phyloP scores from a whole-genome alignment of 2,113 vertebrate species.

The Coregonus clupeaformis region DNA sequence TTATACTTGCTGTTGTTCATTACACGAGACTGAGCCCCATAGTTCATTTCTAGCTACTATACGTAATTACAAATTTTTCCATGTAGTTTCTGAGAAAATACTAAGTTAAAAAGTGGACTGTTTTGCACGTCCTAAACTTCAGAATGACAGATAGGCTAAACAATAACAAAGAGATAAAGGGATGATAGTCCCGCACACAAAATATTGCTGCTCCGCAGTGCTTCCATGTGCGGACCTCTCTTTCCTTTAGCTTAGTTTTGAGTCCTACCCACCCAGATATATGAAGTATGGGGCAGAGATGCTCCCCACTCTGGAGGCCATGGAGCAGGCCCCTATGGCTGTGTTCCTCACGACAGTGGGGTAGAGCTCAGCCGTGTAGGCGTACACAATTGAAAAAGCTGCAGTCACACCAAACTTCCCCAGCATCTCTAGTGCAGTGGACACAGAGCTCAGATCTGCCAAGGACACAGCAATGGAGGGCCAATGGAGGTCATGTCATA shows the following conservation, averaged over 20 bases:
- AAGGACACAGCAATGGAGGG: not conserved
- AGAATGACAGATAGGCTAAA: too few relatives aligned
- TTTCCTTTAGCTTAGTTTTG: not conserved
- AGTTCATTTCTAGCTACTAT: too few relatives aligned
- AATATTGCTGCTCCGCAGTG: too few relatives aligned
- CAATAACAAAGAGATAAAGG: too few relatives aligned
- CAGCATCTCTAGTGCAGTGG: constrained; percentile 83
- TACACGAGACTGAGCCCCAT: too few relatives aligned
- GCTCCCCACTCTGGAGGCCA: constrained; percentile 85
- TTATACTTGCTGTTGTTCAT: too few relatives aligned
- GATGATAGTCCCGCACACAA: too few relatives aligned
- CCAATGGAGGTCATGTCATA: not conserved
- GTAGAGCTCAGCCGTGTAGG: constrained; percentile 89
- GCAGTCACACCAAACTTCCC: constrained; percentile 88
- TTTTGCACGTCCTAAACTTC: too few relatives aligned
- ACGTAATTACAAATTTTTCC: too few relatives aligned
- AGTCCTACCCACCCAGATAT: constrained; percentile 80
- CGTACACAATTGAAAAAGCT: constrained; percentile 83
- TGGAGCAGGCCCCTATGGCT: constrained; percentile 84
- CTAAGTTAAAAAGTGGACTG: too few relatives aligned
- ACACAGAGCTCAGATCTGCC: constrained; percentile 72
- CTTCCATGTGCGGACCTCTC: too few relatives aligned
- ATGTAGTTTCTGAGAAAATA: too few relatives aligned
- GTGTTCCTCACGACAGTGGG: constrained; percentile 88
- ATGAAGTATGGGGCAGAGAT: constrained; percentile 88